Base-by-base conservation (phyloP, 2,888 invertebrate genomes). In the Tachystola acroxantha region DNA sequence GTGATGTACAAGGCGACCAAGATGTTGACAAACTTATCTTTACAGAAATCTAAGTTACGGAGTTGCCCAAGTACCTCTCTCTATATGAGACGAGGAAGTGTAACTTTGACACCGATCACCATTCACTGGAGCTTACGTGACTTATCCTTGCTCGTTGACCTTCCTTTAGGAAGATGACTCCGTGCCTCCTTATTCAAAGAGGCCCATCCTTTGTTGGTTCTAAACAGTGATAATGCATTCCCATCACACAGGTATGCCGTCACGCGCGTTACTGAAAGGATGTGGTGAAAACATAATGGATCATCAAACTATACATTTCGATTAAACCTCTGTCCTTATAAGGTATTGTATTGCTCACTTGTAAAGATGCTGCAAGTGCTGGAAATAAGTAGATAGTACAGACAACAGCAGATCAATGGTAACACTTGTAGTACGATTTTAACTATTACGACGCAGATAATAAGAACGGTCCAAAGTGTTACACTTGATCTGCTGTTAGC, bases 111-210 rank as follows among this genome's bases (percentile, higher is more conserved):
- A 40, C 42, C 22, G 5, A 13, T 9, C 24, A 7, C 24, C 9
- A 2, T 3, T 3, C 22, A 10, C 13, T 40, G 35, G n/a, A n/a
- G 54, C 32, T 47, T 60, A 64, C 63, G 65, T 64, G 64, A 57
- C 55, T 48, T 47, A 48, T 45, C 42, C 44, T 48, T 55, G 45
- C 52, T 48, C 48, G 45, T 44, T 47, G 58, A 63, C 66, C 67
- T 66, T 57, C 55, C 54, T 59, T 46, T 50, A 52, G 57, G 57
- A 54, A 56, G 57, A 61, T 57, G 60, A 53, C 47, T 48, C 37
- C 38, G 36, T 42, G 25, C 40, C 45, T 32, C 55, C 58, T 36
- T 57, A 51, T 53, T 54, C 25, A 53, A 53, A 34, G 26, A 34
- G 26, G 39, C 33, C 37, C 47, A 52, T 52, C 53, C 52, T 58